Evolutionary conservation across 2,797 vertebrate species (phyloP).

Genomic region (Rhincodon typus): DNA sequence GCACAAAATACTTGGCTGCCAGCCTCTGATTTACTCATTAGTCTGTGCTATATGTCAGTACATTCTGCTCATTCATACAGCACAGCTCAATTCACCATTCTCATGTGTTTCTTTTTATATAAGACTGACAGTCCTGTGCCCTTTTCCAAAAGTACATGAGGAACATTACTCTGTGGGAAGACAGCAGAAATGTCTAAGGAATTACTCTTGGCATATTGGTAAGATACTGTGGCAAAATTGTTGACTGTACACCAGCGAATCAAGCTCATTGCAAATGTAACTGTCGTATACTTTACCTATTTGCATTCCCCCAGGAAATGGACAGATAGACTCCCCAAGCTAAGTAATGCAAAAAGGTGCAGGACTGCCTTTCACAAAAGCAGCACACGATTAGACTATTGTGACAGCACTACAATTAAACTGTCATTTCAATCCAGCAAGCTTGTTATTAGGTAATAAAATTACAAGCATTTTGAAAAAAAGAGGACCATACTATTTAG

Average conservation of each 20-base stretch:
- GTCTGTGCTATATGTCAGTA: neutral
- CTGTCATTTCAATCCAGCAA: neutral
- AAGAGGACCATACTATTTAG: neutral
- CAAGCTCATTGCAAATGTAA: neutral
- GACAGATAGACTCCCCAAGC: too few relatives aligned
- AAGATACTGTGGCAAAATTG: neutral
- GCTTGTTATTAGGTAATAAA: neutral
- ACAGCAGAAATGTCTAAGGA: neutral
- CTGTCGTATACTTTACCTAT: neutral
- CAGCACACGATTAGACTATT: neutral
- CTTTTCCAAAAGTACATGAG: neutral
- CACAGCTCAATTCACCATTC: neutral
- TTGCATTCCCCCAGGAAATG: neutral
- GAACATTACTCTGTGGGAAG: neutral
- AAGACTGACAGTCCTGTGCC: neutral
- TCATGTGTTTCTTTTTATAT: neutral
- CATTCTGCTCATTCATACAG: neutral
- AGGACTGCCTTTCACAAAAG: neutral
- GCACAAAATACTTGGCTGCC: neutral
- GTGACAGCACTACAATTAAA: slow-evolving; percentile 3
- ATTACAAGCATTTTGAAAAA: neutral
- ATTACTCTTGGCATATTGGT: neutral
- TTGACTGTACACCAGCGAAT: neutral
- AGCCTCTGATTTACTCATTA: neutral
- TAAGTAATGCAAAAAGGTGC: neutral